These are phyloP conservation scores for Hemicentrotus pulcherrimus DNA, from an alignment of 35 echinoderm and acorn worm genomes.

Conservation along the genomic window DNA sequence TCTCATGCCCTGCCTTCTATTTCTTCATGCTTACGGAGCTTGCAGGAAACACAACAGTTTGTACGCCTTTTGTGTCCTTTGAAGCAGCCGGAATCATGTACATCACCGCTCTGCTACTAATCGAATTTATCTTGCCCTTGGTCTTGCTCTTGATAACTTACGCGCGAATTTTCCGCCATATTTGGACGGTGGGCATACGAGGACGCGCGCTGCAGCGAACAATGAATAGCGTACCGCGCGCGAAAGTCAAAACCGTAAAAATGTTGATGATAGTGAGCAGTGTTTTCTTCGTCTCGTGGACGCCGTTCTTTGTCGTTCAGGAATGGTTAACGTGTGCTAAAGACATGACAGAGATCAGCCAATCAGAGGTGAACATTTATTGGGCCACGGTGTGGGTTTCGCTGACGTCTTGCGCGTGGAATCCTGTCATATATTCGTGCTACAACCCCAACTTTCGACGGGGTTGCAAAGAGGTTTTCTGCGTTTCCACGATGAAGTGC, in stretches of 20 bases:
- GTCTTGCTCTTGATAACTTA: constrained; percentile 73
- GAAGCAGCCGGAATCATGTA: constrained; percentile 64
- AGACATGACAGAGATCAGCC: neutral
- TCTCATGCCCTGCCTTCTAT: constrained; percentile 86
- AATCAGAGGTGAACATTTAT: constrained; percentile 53
- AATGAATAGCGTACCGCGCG: constrained; percentile 84
- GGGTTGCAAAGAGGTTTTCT: constrained; percentile 94
- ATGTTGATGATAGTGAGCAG: constrained; percentile 91
- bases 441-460: constrained; percentile 97
- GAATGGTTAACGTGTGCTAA: constrained; percentile 27
- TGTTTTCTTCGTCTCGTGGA: constrained; percentile 87
- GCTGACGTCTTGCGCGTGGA: constrained; percentile 79
- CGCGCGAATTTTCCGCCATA: constrained; percentile 73
- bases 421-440: constrained; percentile 81
- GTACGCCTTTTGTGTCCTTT: constrained; percentile 47
- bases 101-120: constrained; percentile 51
- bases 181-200: constrained; percentile 78
- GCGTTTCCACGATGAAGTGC: constrained; percentile 86
- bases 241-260: constrained; percentile 98
- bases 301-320: constrained; percentile 77
- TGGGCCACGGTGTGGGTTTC: constrained; percentile 70
- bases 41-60: neutral
- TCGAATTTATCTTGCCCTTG: constrained; percentile 67
- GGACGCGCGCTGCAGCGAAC: constrained; percentile 84
- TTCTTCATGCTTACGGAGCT: constrained; percentile 47